Evolutionary conservation across 1,140 invertebrate species (phyloP).

Genomic region (Penaeus japonicus): DNA sequence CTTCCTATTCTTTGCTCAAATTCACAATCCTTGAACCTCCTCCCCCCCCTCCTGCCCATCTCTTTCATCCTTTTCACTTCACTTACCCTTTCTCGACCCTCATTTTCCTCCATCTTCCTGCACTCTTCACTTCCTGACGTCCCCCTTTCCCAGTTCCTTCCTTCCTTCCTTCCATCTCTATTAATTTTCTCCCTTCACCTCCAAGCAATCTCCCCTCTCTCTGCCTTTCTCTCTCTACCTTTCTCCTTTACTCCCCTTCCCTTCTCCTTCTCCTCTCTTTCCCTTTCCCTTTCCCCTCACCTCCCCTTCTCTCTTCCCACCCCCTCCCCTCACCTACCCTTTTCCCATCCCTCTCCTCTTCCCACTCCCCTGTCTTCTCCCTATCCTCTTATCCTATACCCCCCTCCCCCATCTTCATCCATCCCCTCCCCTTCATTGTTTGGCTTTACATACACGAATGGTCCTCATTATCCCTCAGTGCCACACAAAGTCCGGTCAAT

Average conservation of each 20-base stretch:
- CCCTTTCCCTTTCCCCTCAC: neutral
- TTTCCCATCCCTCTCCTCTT: neutral
- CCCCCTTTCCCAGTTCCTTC: neutral
- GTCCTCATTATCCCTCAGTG: no score
- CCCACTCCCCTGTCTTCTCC: neutral
- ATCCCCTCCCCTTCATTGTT: neutral
- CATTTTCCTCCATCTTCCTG: neutral
- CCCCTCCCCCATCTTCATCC: neutral
- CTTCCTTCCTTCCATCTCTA: neutral
- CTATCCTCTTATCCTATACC: neutral
- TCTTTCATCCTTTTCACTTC: neutral
- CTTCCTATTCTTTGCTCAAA: no score
- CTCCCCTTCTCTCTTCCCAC: neutral
- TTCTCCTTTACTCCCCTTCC: neutral
- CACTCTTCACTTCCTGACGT: neutral
- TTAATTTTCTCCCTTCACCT: neutral
- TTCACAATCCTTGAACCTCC: no score
- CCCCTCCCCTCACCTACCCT: neutral
- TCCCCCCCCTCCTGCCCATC: neutral
- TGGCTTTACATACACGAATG: neutral
- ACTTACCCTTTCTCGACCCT: neutral
- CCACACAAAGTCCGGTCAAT: no score
- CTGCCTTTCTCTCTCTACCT: no score
- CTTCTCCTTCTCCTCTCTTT: neutral
- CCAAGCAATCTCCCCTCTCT: neutral